These are phyloP conservation scores for Wiebesia pumilae DNA, from an alignment of 1,140 invertebrate species.

Conservation along the genomic window DNA sequence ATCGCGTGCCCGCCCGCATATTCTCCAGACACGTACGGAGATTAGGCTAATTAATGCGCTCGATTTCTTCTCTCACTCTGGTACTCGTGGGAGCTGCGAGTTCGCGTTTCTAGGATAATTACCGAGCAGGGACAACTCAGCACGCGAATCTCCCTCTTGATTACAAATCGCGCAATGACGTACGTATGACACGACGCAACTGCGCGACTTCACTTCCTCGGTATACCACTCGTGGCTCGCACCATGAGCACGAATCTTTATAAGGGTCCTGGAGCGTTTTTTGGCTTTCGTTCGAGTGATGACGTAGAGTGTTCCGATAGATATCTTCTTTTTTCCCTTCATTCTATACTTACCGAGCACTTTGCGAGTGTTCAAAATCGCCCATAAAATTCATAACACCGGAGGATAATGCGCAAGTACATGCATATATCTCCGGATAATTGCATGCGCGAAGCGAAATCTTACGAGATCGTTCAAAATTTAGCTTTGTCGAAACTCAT, in stretches of 20 bases:
- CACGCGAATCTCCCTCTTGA: slow-evolving; percentile 37
- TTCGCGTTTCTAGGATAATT: slow-evolving; percentile 44
- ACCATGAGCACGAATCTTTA: background rate
- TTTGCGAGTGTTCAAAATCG: background rate
- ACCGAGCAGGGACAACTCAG: background rate
- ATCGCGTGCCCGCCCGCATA: slow-evolving; percentile 35
- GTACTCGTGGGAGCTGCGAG: no score
- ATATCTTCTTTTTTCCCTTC: background rate
- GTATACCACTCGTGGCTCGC: background rate
- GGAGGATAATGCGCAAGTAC: background rate
- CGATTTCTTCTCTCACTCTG: background rate
- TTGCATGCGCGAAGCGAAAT: background rate
- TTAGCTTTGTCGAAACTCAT: no score
- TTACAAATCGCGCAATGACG: background rate
- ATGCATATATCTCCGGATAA: no score
- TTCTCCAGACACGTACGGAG: slow-evolving; percentile 40
- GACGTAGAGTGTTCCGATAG: background rate
- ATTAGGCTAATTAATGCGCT: slow-evolving; percentile 55
- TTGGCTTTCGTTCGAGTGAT: no score
- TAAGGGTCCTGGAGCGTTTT: no score
- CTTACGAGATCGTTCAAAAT: background rate
- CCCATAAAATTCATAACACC: background rate
- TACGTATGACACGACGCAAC: background rate
- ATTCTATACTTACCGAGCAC: background rate
- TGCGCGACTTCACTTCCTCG: background rate